phyloP scores from a whole-genome alignment of 2,888 invertebrate species.

The Agriotes lineatus region DNA sequence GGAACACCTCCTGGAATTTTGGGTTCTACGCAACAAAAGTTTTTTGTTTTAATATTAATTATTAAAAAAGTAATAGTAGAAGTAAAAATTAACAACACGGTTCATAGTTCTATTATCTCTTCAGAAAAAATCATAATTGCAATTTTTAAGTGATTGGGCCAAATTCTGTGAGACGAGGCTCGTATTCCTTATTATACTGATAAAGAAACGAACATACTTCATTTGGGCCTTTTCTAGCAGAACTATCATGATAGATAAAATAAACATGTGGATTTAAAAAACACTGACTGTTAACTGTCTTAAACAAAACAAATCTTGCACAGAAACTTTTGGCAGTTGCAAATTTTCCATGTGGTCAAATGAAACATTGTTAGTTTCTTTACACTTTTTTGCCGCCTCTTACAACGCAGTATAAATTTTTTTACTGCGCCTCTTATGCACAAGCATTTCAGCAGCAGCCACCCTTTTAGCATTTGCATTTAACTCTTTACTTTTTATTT shows the following conservation, averaged over 20 bases:
- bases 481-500: conserved; percentile 30
- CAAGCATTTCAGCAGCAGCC: conserved; percentile 43
- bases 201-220: conserved; percentile 35
- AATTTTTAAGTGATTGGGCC: too few relatives aligned
- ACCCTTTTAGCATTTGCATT: conserved; percentile 41
- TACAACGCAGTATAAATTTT: conserved; percentile 46
- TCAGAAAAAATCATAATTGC: too few relatives aligned
- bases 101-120: too few relatives aligned
- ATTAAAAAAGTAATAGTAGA: too few relatives aligned
- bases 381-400: conserved; percentile 32
- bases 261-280: conserved; percentile 44
- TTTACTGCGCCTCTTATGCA: conserved; percentile 46
- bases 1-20: too few relatives aligned
- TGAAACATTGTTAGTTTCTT: conserved; percentile 22
- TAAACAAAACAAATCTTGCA: conserved; percentile 48
- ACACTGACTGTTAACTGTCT: conserved; percentile 45
- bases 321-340: conserved; percentile 28
- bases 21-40: too few relatives aligned
- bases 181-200: too few relatives aligned
- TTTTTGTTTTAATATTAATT: too few relatives aligned
- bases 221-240: conserved; percentile 38
- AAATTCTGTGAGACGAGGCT: too few relatives aligned
- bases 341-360: conserved; percentile 50
- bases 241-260: conserved; percentile 43
- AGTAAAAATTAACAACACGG: too few relatives aligned